Evolutionary conservation across 2,113 vertebrate genomes (phyloP), one percentile per base, ranked within the genome.

Genomic region (Epinephelus fuscoguttatus): DNA sequence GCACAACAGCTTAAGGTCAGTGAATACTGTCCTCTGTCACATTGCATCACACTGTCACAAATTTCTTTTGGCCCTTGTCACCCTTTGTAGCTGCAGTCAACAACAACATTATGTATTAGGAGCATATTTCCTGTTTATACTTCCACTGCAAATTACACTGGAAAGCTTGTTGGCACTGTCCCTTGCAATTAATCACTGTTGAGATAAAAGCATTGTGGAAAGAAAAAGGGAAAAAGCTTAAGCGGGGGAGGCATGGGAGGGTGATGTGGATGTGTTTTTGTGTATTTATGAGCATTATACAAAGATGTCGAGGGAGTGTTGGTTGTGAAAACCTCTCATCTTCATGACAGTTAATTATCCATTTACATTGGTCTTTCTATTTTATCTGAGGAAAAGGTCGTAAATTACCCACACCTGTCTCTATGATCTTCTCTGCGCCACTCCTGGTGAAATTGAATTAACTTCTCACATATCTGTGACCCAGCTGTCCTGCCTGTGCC

Each of bases 101-200:
- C 63, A 69, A 75, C 63, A 82, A 57, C 66, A 75, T 66, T 78
- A 52, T 45, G 75, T 27, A 88, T 49, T 33, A 25, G 52, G 53
- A 78, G 63, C 70, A 47, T 1, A 70, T 82, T 91, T 89, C 85
- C 87, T 93, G 88, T 90, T 92, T 78, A 93, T 60, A 72, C 72
- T 67, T 84, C 25, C 40, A 1, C n/a, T 27, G 63, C 71, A 90
- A 90, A 92, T 91, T 82, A 82, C 45, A 79, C 23, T 60, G 40
- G 81, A 91, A 78, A 71, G 91, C 84, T 92, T 75, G 78, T 79
- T 93, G 93, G 90, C 91, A 88, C 70, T 69, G 91, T 86, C 87
- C 57, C 21, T 81, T 23, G 19, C 52, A 80, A 91, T 94, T 84
- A 93, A 90, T 92, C 89, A 81, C 53, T 42, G 45, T 11, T 40